phyloP scores from a whole-genome alignment of 2,888 invertebrate species.

The Carabus problematicus region DNA sequence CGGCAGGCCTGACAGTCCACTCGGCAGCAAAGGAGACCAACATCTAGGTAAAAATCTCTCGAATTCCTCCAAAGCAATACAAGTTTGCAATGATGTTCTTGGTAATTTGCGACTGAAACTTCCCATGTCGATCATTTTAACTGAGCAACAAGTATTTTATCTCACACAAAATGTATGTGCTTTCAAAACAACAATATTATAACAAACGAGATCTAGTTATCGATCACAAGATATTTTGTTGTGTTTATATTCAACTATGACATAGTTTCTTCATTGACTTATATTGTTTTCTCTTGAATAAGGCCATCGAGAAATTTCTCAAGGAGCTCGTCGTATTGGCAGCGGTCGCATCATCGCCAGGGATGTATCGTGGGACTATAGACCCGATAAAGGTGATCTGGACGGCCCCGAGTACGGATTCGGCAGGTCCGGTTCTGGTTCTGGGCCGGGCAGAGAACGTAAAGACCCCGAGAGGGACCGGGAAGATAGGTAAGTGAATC shows the following conservation, averaged over 20 bases:
- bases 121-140: neutral
- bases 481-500: slow-evolving; percentile 47
- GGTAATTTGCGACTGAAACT: slow-evolving; percentile 46
- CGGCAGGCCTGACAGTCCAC: slow-evolving; percentile 52
- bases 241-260: no score
- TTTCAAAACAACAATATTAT: no score
- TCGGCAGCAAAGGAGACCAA: slow-evolving; percentile 47
- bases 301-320: slow-evolving; percentile 56
- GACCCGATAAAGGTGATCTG: slow-evolving; percentile 52
- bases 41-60: slow-evolving; percentile 43
- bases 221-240: no score
- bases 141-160: neutral
- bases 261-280: neutral
- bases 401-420: slow-evolving; percentile 34
- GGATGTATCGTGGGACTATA: slow-evolving; percentile 62
- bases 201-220: no score
- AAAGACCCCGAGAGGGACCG: slow-evolving; percentile 48
- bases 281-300: slow-evolving; percentile 49
- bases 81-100: slow-evolving; percentile 45
- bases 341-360: slow-evolving; percentile 83
- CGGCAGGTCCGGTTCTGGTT: slow-evolving; percentile 42
- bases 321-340: slow-evolving; percentile 73
- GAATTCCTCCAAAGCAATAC: slow-evolving; percentile 30
- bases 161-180: no score
- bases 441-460: slow-evolving; percentile 48